Conservation (phyloP, 2,888 invertebrate genomes). For the Phrixothrix hirtus region DNA sequence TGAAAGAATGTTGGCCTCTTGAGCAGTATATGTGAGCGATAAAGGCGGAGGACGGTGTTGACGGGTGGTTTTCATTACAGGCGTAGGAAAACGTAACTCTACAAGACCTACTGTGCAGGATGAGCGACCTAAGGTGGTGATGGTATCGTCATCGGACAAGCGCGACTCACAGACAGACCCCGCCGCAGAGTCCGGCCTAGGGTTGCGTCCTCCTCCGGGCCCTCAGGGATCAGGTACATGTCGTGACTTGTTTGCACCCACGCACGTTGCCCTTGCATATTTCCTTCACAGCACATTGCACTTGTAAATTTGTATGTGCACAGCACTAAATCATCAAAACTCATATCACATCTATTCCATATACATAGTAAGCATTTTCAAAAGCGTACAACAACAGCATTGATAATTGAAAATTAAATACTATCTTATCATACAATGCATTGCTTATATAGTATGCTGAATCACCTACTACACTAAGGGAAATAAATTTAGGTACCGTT, state of each 20-base stretch:
- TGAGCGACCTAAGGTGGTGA: slow-evolving; percentile 52
- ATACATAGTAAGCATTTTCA: slow-evolving; percentile 31
- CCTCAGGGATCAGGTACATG: slow-evolving; percentile 55
- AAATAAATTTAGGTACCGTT: no score
- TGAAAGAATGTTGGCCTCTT: slow-evolving; percentile 24
- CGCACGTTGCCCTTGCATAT: slow-evolving; percentile 22
- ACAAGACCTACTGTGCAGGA: slow-evolving; percentile 51
- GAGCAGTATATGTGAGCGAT: slow-evolving; percentile 22
- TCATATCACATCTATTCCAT: slow-evolving; percentile 35
- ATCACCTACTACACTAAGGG: no score
- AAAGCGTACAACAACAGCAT: slow-evolving; percentile 33
- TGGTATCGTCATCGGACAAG: slow-evolving; percentile 52
- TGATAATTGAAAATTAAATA: slow-evolving; percentile 40
- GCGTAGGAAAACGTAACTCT: slow-evolving; percentile 52
- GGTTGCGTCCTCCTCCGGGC: slow-evolving; percentile 56
- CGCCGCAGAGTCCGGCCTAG: slow-evolving; percentile 52
- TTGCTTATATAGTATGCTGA: no score
- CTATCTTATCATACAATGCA: no score
- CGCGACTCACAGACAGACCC: slow-evolving; percentile 46
- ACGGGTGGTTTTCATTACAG: slow-evolving; percentile 53
- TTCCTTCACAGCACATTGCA: slow-evolving; percentile 23
- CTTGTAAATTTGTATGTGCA: slow-evolving; percentile 13
- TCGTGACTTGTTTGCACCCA: slow-evolving; percentile 24
- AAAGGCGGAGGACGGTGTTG: slow-evolving; percentile 38
- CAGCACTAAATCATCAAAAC: slow-evolving; percentile 29